These are phyloP conservation scores for Cyclina sinensis DNA, from an alignment of 1,140 invertebrate species.

Conservation along the genomic window DNA sequence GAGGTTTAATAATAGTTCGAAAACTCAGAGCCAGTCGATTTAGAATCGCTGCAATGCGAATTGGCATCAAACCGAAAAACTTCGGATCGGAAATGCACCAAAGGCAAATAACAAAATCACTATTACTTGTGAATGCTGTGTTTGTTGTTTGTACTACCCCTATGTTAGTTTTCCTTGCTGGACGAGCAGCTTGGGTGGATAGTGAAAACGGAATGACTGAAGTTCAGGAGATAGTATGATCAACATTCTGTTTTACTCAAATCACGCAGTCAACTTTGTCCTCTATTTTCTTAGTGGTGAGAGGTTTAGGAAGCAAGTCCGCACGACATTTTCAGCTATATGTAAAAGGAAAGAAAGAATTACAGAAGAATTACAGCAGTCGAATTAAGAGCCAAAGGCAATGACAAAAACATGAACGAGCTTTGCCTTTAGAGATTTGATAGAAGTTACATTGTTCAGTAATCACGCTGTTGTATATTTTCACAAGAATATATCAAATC, in stretches of 20 bases:
- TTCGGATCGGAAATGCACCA: neutral
- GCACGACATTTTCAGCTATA: neutral
- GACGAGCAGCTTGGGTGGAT: constrained; percentile 19
- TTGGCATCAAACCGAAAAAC: neutral
- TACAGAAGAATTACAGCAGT: too few relatives aligned
- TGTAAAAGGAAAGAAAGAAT: too few relatives aligned
- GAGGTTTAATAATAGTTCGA: constrained; percentile 25
- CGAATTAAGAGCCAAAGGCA: too few relatives aligned
- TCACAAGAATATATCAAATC: too few relatives aligned
- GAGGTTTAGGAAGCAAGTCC: constrained; percentile 29
- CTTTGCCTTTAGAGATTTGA: too few relatives aligned
- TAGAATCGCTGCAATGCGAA: neutral
- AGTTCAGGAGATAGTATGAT: constrained; percentile 16
- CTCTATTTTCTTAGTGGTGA: constrained; percentile 49
- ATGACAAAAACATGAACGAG: too few relatives aligned
- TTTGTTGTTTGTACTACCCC: constrained; percentile 56
- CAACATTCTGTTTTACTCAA: constrained; percentile 53
- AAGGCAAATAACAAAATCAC: neutral
- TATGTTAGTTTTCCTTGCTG: constrained; percentile 30
- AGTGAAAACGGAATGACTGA: neutral
- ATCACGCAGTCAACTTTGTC: constrained; percentile 51
- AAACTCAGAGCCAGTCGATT: constrained; percentile 26
- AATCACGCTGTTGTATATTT: too few relatives aligned
- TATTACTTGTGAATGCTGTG: constrained; percentile 42
- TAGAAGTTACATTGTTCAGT: too few relatives aligned